phyloP scores from a whole-genome alignment of 2,797 vertebrate genomes.

The Tapirus indicus region DNA sequence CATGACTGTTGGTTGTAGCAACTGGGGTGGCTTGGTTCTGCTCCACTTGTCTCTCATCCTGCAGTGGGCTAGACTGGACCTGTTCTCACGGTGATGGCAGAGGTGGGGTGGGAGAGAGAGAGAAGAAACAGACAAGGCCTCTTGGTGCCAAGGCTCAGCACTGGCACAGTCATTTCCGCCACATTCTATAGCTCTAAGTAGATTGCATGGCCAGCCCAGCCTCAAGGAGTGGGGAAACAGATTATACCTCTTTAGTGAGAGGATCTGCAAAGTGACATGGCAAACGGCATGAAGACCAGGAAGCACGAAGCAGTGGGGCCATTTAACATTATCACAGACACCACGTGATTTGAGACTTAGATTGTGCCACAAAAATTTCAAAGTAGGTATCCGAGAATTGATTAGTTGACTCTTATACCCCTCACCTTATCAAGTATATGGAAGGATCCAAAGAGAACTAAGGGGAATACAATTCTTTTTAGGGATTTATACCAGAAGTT shows the following conservation, averaged over 20 bases:
- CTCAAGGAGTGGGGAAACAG: background rate
- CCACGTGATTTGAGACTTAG: background rate
- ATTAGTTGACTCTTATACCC: no score
- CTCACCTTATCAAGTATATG: accelerated
- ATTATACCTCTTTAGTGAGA: background rate
- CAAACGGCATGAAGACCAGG: background rate
- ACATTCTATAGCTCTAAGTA: background rate
- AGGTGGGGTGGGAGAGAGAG: background rate
- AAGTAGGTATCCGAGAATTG: background rate
- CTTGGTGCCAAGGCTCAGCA: no score
- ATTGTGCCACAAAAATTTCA: background rate
- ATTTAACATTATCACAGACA: accelerated
- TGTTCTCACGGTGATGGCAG: background rate
- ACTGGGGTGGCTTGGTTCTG: background rate
- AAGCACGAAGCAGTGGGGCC: background rate
- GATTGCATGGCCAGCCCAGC: accelerated
- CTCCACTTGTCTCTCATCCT: background rate
- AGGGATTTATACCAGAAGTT: background rate
- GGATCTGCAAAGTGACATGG: background rate
- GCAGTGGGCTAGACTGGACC: background rate
- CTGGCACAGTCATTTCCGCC: accelerated
- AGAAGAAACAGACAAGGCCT: background rate
- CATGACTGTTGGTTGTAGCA: no score
- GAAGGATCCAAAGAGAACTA: background rate
- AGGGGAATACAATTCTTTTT: background rate